A percentile compares a stretch with the other conserved stretches of the same genome.
Evolutionary conservation across 2,888 invertebrate genomes (phyloP).

Genomic region (Oscheius onirici): DNA sequence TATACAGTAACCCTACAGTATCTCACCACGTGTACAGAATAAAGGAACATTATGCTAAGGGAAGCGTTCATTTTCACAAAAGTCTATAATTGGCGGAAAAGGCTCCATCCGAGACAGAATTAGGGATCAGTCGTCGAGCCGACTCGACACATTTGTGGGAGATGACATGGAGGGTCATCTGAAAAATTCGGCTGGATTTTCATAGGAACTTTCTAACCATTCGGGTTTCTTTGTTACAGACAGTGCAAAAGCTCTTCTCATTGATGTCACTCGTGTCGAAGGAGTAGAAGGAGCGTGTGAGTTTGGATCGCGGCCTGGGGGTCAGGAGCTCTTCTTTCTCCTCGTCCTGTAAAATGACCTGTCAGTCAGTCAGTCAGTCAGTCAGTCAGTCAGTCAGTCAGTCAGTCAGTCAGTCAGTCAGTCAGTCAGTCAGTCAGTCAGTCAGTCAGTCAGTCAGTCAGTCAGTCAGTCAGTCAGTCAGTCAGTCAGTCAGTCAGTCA

Average conservation of each 20-base stretch:
- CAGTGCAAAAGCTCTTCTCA: conserved; percentile 14
- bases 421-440: too few species aligned
- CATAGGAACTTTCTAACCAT: neutral
- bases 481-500: too few species aligned
- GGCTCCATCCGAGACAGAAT: conserved; percentile 30
- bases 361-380: too few species aligned
- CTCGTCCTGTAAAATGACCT: conserved; percentile 1
- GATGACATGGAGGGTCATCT: conserved; percentile 28
- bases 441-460: too few species aligned
- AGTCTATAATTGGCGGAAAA: conserved; percentile 22
- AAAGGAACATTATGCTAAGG: too few species aligned
- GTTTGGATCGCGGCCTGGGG: neutral
- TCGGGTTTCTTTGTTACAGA: conserved; percentile 29
- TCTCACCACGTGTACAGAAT: too few species aligned
- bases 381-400: too few species aligned
- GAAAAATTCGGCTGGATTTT: neutral
- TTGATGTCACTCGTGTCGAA: conserved; percentile 31
- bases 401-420: too few species aligned
- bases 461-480: too few species aligned
- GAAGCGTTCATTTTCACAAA: neutral
- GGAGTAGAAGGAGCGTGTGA: conserved; percentile 28
- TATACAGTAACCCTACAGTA: neutral
- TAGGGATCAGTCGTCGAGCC: conserved; percentile 26
- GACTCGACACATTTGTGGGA: conserved; percentile 30
- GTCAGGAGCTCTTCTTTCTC: conserved; percentile 23